Evolutionary conservation across 2,797 vertebrate genomes (phyloP).

Genomic region (Babyrousa celebensis): DNA sequence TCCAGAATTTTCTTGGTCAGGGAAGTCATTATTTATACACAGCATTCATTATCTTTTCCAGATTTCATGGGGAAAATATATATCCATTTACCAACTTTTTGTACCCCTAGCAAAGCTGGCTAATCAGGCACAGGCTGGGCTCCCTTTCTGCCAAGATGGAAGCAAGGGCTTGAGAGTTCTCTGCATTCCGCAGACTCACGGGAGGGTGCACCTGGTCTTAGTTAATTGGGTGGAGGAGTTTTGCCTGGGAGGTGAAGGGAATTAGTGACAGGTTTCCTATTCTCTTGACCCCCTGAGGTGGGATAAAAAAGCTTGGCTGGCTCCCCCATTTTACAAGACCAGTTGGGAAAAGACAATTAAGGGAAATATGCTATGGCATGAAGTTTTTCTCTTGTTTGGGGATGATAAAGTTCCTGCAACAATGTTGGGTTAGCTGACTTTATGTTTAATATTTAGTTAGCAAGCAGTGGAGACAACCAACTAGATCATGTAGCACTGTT

Average conservation of each 20-base stretch:
- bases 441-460: conserved; percentile 60
- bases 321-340: conserved; percentile 87
- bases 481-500: conserved; percentile 58
- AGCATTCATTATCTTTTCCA: conserved; percentile 67
- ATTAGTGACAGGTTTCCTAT: conserved; percentile 90
- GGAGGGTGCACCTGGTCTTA: conserved; percentile 90
- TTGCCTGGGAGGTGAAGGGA: conserved; percentile 90
- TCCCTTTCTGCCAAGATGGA: conserved; percentile 84
- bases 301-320: conserved; percentile 88
- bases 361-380: conserved; percentile 21
- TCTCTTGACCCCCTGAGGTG: conserved; percentile 81
- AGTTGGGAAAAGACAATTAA: conserved; percentile 81
- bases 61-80: conserved; percentile 54
- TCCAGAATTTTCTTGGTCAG: conserved; percentile 48
- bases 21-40: conserved; percentile 63
- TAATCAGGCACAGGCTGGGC: conserved; percentile 87
- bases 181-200: conserved; percentile 88
- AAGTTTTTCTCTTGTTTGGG: conserved; percentile 53
- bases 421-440: not conserved
- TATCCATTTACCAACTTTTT: conserved; percentile 65
- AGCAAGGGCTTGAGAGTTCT: conserved; percentile 78
- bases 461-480: conserved; percentile 43
- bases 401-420: not conserved
- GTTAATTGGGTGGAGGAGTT: conserved; percentile 91
- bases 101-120: conserved; percentile 78